Evolutionary conservation across 2,113 vertebrate species (phyloP), one percentile per base, ranked within the genome.

Genomic region (Oreochromis spilurus): DNA sequence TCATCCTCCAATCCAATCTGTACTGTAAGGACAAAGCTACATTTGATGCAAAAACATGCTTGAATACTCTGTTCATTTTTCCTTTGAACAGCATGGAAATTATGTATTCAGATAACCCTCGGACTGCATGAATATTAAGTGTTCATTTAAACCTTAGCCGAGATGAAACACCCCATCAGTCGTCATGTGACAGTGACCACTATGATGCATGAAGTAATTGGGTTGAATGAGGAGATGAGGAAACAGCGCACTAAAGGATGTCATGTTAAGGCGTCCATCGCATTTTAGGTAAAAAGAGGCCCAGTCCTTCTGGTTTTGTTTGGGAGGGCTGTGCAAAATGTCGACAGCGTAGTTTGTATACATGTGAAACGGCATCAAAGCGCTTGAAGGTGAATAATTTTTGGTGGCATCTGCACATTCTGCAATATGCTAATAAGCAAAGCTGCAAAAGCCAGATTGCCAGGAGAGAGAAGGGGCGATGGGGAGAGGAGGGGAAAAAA

Each of bases 331-430:
- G 92, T 29, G 88, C 82, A 94, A 94, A 95, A 92, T 94, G 94
- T 95, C 81, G 86, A 88, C 87, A 14, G 57, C 14, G 92, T 90
- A 91, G 91, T 94, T 94, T 93, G 96, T 95, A 29, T 87, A 91
- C 92, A 91, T 88, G 92, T 75, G 83, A 91, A 92, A 84, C 77
- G 54, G 88, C 91, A 91, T 93, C 90, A 93, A 95, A 95, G 88
- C 58, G 92, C 95, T 95, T 86, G 94, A 94, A 96, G 96, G 94
- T 95, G 95, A 95, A 95, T 94, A 81, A 89, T 93, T 96, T 96
- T 95, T 93, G 90, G 96, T 92, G 94, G 95, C 95, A 96, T 96
- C 95, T 96, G 96, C 95, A 95, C 94, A 95, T 95, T 95, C 93
- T 95, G 94, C 95, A 96, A 90, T 96, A 96, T 96, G 96, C 93